Percentiles rank a stretch among this genome's conserved stretches.
Conservation (phyloP, 2,888 invertebrate genomes). For the Drosophila pseudotalamancana region DNA sequence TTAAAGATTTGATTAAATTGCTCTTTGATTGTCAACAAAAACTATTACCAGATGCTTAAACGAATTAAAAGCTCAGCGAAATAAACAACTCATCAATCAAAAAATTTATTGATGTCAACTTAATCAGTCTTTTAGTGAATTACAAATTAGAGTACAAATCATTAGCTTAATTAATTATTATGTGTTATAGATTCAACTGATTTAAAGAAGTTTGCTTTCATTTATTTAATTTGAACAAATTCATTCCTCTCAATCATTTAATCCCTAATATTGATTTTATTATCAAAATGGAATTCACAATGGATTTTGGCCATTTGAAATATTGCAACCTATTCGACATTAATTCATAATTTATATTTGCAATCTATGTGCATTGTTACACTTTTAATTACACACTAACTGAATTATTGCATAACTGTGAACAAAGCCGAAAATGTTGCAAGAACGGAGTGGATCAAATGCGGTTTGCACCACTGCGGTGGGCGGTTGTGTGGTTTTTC, state of each 20-base stretch:
- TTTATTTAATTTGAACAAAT: no score
- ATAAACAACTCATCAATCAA: not conserved
- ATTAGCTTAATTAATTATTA: not conserved
- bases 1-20: not conserved
- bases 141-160: no score
- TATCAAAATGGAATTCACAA: not conserved
- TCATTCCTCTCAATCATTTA: not conserved
- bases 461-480: conserved; percentile 10
- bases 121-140: not conserved
- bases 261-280: no score
- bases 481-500: conserved; percentile 11
- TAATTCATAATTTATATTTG: conserved; percentile 26
- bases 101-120: not conserved
- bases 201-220: no score
- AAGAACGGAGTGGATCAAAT: conserved; percentile 23
- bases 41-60: not conserved
- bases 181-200: no score
- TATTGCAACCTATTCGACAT: conserved; percentile 31
- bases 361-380: conserved; percentile 19
- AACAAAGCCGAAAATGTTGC: conserved; percentile 32
- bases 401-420: conserved; percentile 23
- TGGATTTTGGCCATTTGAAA: not conserved
- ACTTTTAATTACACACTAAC: conserved; percentile 35
- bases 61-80: not conserved
- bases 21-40: not conserved